Percentiles rank a stretch among this genome's conserved stretches.
These are phyloP conservation scores for Zaprionus gabonicus DNA, from an alignment of 1,140 invertebrate species.

Conservation along the genomic window DNA sequence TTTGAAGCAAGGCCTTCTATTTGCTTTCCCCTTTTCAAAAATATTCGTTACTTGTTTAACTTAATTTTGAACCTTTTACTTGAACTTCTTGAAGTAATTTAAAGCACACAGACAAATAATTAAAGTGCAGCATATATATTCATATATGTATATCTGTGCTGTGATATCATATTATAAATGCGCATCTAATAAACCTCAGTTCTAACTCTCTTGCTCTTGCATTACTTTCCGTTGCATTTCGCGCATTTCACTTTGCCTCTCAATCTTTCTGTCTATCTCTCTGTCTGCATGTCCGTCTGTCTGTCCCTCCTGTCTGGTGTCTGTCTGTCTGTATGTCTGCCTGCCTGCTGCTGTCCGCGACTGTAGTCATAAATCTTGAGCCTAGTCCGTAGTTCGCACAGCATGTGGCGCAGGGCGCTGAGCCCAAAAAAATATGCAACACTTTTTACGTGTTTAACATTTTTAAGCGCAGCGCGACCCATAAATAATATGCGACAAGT, in stretches of 20 bases:
- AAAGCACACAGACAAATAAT: no score
- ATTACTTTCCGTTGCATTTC: slow-evolving; percentile 2
- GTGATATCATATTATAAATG: neutral
- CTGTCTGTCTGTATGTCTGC: slow-evolving; percentile 38
- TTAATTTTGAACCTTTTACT: neutral
- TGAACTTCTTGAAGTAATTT: neutral
- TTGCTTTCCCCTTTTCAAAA: no score
- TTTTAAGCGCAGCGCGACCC: slow-evolving; percentile 58
- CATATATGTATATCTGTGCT: neutral
- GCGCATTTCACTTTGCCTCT: neutral
- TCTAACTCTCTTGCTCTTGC: neutral
- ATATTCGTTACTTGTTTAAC: neutral
- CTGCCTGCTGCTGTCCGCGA: slow-evolving; percentile 43
- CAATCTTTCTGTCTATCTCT: slow-evolving; percentile 8
- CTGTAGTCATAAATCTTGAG: slow-evolving; percentile 74
- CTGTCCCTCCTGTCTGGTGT: slow-evolving; percentile 13
- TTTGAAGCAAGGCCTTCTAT: no score
- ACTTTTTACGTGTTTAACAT: slow-evolving; percentile 74
- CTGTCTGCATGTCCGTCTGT: slow-evolving; percentile 23
- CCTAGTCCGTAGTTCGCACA: slow-evolving; percentile 55
- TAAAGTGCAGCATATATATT: neutral
- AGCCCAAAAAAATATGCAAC: slow-evolving; percentile 54
- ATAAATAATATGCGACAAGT: slow-evolving; percentile 79
- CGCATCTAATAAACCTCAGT: slow-evolving; percentile 3
- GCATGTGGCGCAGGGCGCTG: slow-evolving; percentile 45